Evolutionary conservation across 2,888 invertebrate species (phyloP).

Genomic region (Cantharis nigra): DNA sequence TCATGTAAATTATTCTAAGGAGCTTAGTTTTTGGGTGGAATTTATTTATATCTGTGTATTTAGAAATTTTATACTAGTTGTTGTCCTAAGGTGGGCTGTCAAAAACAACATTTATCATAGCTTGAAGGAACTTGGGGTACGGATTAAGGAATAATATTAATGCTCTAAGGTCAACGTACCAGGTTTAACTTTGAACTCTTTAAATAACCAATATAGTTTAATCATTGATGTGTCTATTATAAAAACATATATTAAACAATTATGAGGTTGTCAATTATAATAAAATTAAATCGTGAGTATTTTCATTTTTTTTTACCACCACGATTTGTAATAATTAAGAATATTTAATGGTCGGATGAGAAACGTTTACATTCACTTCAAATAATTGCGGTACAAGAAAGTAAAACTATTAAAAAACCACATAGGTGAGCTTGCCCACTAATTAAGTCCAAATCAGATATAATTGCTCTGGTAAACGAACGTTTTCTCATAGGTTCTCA

Average conservation of each 20-base stretch:
- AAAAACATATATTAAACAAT: background rate
- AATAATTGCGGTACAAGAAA: slow-evolving; percentile 1
- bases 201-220: background rate
- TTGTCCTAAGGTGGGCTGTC: background rate
- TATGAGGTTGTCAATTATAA: background rate
- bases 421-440: background rate
- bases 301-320: background rate
- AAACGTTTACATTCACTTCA: slow-evolving; percentile 4
- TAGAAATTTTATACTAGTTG: background rate
- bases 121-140: background rate
- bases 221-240: background rate
- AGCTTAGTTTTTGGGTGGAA: background rate
- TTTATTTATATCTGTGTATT: background rate
- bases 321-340: background rate
- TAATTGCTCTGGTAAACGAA: slow-evolving; percentile 5
- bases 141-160: background rate
- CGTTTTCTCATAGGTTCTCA: slow-evolving; percentile 5
- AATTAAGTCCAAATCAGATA: slow-evolving; percentile 9
- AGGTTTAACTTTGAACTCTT: slow-evolving; percentile 18
- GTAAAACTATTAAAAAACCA: slow-evolving; percentile 9
- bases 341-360: background rate
- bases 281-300: background rate
- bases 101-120: background rate
- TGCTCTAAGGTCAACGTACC: slow-evolving; percentile 14
- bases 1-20: background rate